phyloP scores from a whole-genome alignment of 2,113 vertebrate species.

The Pelvicachromis taeniatus region DNA sequence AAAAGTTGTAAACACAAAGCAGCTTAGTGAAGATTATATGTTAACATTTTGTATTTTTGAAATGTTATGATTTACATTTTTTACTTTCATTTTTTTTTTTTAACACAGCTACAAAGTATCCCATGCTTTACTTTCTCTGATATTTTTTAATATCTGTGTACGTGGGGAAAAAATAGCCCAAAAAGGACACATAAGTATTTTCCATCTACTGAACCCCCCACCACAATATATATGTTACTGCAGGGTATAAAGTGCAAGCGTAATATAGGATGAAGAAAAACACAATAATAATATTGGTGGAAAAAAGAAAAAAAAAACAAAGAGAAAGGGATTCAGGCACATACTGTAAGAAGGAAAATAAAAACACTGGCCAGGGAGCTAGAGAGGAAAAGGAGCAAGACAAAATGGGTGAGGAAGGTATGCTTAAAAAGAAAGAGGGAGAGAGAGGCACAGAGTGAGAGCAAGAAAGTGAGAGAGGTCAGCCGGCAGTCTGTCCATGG shows the following conservation, averaged over 20 bases:
- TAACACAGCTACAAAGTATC: neutral
- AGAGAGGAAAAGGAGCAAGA: neutral
- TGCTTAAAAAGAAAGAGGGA: neutral
- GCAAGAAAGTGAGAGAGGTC: neutral
- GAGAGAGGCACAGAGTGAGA: neutral
- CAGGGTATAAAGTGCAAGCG: neutral
- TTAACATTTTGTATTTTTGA: neutral
- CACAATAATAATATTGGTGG: constrained; percentile 8
- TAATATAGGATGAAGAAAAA: neutral
- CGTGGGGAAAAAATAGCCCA: neutral
- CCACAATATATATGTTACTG: neutral
- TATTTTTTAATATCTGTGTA: neutral
- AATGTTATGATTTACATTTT: neutral
- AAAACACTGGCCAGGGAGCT: constrained; percentile 1
- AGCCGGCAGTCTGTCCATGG: constrained; percentile 31
- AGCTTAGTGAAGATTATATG: neutral
- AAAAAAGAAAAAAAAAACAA: neutral
- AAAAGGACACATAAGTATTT: neutral
- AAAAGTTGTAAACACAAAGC: neutral
- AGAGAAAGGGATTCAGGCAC: neutral
- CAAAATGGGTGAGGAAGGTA: neutral
- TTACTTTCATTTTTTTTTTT: neutral
- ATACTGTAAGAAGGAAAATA: neutral
- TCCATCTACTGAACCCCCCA: neutral
- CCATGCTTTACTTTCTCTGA: neutral